Evolutionary conservation across 2,113 vertebrate species (phyloP).

Genomic region (Embiotoca jacksoni): DNA sequence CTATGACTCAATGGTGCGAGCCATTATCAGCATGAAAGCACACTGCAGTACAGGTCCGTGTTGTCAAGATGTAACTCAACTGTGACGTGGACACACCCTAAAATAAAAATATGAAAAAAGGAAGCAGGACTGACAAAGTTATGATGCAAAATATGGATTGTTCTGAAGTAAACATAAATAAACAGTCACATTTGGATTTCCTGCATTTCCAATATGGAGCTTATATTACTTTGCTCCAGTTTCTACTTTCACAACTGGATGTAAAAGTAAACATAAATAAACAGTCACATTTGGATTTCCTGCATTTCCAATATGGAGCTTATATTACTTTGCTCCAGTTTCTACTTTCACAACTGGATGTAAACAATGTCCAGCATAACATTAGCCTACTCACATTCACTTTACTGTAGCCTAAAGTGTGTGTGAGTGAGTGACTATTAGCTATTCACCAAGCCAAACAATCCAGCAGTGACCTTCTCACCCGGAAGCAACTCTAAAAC

Average conservation of each 20-base stretch:
- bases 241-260: slow-evolving; percentile 9
- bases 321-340: slow-evolving; percentile 14
- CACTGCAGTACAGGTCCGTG: slow-evolving; percentile 28
- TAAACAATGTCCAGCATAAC: background rate
- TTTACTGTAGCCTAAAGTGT: slow-evolving; percentile 8
- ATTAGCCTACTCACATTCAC: slow-evolving; percentile 8
- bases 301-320: background rate
- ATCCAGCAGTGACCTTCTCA: slow-evolving; percentile 46
- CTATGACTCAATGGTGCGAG: slow-evolving; percentile 66
- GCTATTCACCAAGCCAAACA: slow-evolving; percentile 25
- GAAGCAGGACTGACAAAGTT: slow-evolving; percentile 4
- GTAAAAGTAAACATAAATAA: background rate
- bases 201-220: background rate
- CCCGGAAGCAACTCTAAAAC: slow-evolving; percentile 23
- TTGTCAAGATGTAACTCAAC: slow-evolving; percentile 55
- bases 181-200: background rate
- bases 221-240: slow-evolving; percentile 16
- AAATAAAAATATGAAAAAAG: slow-evolving; percentile 44
- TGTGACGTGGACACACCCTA: slow-evolving; percentile 51
- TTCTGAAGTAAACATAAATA: background rate
- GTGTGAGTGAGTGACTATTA: background rate
- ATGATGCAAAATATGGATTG: background rate
- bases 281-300: background rate
- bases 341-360: slow-evolving; percentile 4
- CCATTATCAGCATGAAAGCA: slow-evolving; percentile 61